phyloP scores from a whole-genome alignment of 1,140 invertebrate species.

The Lordiphosa collinella region DNA sequence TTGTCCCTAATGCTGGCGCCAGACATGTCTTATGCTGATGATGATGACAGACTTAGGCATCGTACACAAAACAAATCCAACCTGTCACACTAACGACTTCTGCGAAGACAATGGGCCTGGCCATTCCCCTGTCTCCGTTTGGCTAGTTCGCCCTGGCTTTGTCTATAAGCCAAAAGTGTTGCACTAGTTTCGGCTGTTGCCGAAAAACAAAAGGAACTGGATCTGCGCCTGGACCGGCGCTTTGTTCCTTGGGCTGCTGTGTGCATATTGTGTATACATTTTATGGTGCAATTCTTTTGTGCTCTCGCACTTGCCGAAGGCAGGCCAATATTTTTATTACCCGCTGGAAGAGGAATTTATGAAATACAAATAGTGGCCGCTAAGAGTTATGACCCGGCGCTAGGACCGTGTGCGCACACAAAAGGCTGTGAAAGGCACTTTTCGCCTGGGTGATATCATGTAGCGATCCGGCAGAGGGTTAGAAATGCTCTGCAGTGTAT shows the following conservation, averaged over 20 bases:
- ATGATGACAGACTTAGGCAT: slow-evolving; percentile 79
- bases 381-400: slow-evolving; percentile 76
- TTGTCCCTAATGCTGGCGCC: slow-evolving; percentile 79
- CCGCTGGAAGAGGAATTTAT: slow-evolving; percentile 42
- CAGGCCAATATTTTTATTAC: slow-evolving; percentile 76
- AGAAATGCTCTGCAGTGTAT: neutral
- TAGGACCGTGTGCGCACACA: slow-evolving; percentile 41
- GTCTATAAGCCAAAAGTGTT: slow-evolving; percentile 75
- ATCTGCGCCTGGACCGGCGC: slow-evolving; percentile 44
- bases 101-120: slow-evolving; percentile 68
- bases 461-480: slow-evolving; percentile 34
- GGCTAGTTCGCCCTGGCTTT: slow-evolving; percentile 34
- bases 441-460: slow-evolving; percentile 25
- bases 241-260: slow-evolving; percentile 40
- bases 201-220: slow-evolving; percentile 49
- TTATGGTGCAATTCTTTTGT: slow-evolving; percentile 77
- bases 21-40: slow-evolving; percentile 78
- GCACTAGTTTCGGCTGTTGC: slow-evolving; percentile 62
- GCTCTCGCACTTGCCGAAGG: slow-evolving; percentile 50
- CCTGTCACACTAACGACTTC: slow-evolving; percentile 79
- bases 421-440: slow-evolving; percentile 66
- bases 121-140: neutral
- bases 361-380: slow-evolving; percentile 63
- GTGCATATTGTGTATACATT: slow-evolving; percentile 50
- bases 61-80: slow-evolving; percentile 72